Percentiles rank a stretch among this genome's conserved stretches.
These are phyloP conservation scores for Rhagium mordax DNA, from an alignment of 2,888 invertebrate genomes.

Conservation along the genomic window DNA sequence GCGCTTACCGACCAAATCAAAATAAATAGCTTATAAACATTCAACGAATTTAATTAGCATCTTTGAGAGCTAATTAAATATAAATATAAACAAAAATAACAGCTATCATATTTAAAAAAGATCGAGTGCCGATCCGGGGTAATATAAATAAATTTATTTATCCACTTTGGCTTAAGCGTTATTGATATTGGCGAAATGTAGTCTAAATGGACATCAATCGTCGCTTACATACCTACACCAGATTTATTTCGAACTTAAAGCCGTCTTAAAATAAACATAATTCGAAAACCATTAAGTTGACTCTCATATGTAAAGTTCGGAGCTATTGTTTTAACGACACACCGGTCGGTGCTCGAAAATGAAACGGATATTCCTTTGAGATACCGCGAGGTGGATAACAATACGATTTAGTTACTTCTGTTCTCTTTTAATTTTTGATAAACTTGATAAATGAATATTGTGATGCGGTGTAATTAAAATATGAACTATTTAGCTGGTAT, in stretches of 20 bases:
- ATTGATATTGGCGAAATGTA: slow-evolving; percentile 51
- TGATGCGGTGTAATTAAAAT: background rate
- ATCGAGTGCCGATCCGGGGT: too few species aligned
- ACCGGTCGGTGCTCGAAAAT: background rate
- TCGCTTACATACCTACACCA: slow-evolving; percentile 33
- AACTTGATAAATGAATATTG: too few species aligned
- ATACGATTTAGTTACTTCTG: too few species aligned
- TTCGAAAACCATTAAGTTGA: slow-evolving; percentile 28
- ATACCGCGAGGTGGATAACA: too few species aligned
- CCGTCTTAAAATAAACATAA: slow-evolving; percentile 34
- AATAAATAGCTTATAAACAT: background rate
- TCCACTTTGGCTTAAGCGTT: slow-evolving; percentile 45
- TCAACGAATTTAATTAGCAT: too few species aligned
- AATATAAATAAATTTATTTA: slow-evolving; percentile 29
- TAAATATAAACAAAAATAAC: slow-evolving; percentile 1
- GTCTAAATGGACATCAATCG: slow-evolving; percentile 48
- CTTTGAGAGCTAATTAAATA: background rate
- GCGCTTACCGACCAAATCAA: background rate
- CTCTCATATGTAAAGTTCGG: background rate
- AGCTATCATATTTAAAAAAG: background rate
- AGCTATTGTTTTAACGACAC: background rate
- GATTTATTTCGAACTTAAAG: slow-evolving; percentile 41
- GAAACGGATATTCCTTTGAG: background rate
- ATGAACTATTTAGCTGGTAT: background rate
- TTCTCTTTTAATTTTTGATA: too few species aligned